Percentiles rank a stretch among this genome's conserved stretches.
phyloP scores from a whole-genome alignment of 2,113 vertebrate species.

The Corythaixoides concolor region DNA sequence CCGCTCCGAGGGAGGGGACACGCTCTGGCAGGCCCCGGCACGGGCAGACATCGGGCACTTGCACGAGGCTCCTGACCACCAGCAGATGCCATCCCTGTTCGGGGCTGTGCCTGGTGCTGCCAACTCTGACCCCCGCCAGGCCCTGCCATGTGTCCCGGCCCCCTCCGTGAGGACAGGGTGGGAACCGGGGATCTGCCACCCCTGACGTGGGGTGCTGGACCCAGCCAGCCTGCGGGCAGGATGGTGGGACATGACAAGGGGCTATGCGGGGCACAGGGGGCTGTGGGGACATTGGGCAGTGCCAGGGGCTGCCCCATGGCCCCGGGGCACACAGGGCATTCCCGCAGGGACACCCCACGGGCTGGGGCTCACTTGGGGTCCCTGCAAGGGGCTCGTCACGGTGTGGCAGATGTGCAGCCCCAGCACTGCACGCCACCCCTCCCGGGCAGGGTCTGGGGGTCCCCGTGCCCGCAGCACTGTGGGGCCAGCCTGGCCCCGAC shows the following conservation, averaged over 20 bases:
- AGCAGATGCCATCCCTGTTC: accelerated
- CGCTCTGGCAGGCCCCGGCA: accelerated
- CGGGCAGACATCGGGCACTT: accelerated
- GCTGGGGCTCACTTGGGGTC: not conserved
- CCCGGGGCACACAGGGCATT: accelerated
- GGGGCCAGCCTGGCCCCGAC: not conserved
- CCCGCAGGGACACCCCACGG: not conserved
- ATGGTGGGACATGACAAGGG: not conserved
- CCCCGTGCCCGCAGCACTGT: accelerated
- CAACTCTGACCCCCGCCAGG: not conserved
- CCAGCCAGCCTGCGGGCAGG: not conserved
- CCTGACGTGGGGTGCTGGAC: accelerated
- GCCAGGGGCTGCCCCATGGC: too few species aligned
- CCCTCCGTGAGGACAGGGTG: too few species aligned
- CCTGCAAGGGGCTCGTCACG: accelerated
- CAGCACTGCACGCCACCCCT: accelerated
- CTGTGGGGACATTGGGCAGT: too few species aligned
- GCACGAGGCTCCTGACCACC: accelerated
- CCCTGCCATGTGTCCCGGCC: not conserved
- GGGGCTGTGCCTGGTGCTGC: not conserved
- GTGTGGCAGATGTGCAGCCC: accelerated
- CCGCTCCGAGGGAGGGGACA: not conserved
- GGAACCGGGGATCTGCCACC: not conserved
- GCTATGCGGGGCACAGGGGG: not conserved
- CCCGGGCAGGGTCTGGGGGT: not conserved